Evolutionary conservation across 2,797 vertebrate species (phyloP).

Genomic region (Chromis chromis): DNA sequence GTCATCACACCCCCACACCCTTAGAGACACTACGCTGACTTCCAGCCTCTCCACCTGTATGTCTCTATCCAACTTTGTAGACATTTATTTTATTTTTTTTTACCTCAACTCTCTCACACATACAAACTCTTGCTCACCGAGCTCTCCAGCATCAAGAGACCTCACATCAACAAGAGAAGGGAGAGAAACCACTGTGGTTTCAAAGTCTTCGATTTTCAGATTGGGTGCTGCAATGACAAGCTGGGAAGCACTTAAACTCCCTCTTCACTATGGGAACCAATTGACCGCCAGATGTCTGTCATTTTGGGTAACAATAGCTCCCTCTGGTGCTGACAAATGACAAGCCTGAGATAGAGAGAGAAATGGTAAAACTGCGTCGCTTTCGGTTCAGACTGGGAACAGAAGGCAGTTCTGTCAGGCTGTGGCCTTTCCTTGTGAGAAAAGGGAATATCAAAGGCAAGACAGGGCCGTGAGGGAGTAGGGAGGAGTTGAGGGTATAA

Average conservation of each 20-base stretch:
- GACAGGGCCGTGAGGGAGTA: slow-evolving; percentile 38
- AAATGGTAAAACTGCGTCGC: slow-evolving; percentile 23
- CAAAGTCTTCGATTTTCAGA: slow-evolving; percentile 12
- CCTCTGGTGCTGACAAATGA: slow-evolving; percentile 64
- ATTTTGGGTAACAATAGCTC: slow-evolving; percentile 56
- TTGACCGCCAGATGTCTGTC: slow-evolving; percentile 16
- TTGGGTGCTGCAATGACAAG: slow-evolving; percentile 20
- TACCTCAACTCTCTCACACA: neutral
- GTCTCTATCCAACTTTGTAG: slow-evolving; percentile 6
- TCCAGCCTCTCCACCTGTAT: slow-evolving; percentile 1
- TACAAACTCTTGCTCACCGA: neutral
- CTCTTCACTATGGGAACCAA: slow-evolving; percentile 1
- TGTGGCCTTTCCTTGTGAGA: slow-evolving; percentile 47
- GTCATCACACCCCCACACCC: slow-evolving; percentile 17
- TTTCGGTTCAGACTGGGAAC: slow-evolving; percentile 20
- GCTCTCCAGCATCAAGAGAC: neutral
- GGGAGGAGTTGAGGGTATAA: slow-evolving; percentile 39
- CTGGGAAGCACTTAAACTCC: slow-evolving; percentile 37
- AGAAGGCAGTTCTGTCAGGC: slow-evolving; percentile 46
- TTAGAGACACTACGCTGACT: slow-evolving; percentile 6
- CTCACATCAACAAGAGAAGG: slow-evolving; percentile 17
- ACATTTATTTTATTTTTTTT: too few species aligned
- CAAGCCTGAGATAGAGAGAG: slow-evolving; percentile 8
- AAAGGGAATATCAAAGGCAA: slow-evolving; percentile 60
- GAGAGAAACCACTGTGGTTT: slow-evolving; percentile 18